Evolutionary conservation across 2,797 vertebrate genomes (phyloP), one percentile per base, ranked within the genome.

Genomic region (Hemibagrus guttatus): DNA sequence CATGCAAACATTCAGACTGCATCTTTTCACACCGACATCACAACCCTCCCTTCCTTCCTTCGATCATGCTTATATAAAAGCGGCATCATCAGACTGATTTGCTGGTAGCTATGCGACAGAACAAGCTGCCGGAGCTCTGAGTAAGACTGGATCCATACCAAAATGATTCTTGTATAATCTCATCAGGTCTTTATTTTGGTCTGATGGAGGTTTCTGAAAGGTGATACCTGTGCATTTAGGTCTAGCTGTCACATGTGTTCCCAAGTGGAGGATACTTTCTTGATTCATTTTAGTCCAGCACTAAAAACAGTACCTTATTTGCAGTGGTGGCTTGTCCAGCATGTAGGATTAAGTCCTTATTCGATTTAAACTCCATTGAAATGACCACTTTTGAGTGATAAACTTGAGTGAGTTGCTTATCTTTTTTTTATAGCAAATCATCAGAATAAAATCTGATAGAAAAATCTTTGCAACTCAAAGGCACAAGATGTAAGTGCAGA

Each of bases 51-150:
- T 83, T 82, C 42, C 28, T 63, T 72, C n/a, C n/a, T 85, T 71
- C 64, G 35, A 59, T 85, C 84, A 52, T 52, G 84, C 69, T 86
- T 86, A 87, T 72, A 61, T 87, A 79, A 84, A 87, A 80, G 64
- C 28, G 28, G 39, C 31, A 76, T 87, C 85, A 83, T 87, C 80
- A 83, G 49, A 76, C 80, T 76, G 81, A 75, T 58, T 31, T 75
- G 80, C 82, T n/a, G 81, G 81, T 84, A 79, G 75, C 82, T 71
- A 84, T 69, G 82, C 56, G 75, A 87, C 86, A 87, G 75, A 71
- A 68, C 75, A 71, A 79, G 63, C 64, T 76, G 69, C 71, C 54
- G 80, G 61, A 76, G 28, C 80, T 76, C 80, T 83, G 80, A 86
- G 52, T 76, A 78, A 83, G 58, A 63, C 69, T 83, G 85, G 80